Conservation (phyloP, 2,888 invertebrate species). For the Drosophila macrospina region DNA sequence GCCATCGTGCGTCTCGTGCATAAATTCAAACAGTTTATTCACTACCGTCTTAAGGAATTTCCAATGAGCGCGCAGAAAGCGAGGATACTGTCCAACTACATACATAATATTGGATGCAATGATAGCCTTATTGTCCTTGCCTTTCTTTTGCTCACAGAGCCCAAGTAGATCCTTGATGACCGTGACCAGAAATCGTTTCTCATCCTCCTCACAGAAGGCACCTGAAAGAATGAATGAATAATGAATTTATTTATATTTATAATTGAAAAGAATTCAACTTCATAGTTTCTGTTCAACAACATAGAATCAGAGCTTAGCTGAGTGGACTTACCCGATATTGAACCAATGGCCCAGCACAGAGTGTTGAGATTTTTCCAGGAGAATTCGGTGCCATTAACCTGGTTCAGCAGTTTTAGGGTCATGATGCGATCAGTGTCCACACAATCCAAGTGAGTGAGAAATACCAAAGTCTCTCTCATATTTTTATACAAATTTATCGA, state of each 20-base stretch:
- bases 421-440: conserved; percentile 99
- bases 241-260: too few species aligned
- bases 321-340: conserved; percentile 92
- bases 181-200: conserved; percentile 98
- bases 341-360: conserved; percentile 99
- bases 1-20: conserved; percentile 99
- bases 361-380: conserved; percentile 99
- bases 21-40: conserved; percentile 99
- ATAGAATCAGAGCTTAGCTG: too few species aligned
- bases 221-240: conserved; percentile 57
- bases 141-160: conserved; percentile 98
- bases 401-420: conserved; percentile 99
- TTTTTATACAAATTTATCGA: conserved; percentile 99
- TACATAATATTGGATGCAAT: conserved; percentile 99
- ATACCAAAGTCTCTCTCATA: conserved; percentile 99
- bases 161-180: conserved; percentile 99
- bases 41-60: conserved; percentile 99
- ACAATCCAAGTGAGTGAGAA: conserved; percentile 99
- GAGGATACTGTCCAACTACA: conserved; percentile 99
- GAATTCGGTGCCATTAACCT: conserved; percentile 99
- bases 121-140: conserved; percentile 99
- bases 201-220: conserved; percentile 99
- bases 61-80: conserved; percentile 99
- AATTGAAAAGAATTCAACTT: too few species aligned
- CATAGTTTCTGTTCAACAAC: too few species aligned